Percentiles rank a stretch among this genome's conserved stretches.
phyloP scores from a whole-genome alignment of 2,888 invertebrate genomes.

The Aphodius sticticus region DNA sequence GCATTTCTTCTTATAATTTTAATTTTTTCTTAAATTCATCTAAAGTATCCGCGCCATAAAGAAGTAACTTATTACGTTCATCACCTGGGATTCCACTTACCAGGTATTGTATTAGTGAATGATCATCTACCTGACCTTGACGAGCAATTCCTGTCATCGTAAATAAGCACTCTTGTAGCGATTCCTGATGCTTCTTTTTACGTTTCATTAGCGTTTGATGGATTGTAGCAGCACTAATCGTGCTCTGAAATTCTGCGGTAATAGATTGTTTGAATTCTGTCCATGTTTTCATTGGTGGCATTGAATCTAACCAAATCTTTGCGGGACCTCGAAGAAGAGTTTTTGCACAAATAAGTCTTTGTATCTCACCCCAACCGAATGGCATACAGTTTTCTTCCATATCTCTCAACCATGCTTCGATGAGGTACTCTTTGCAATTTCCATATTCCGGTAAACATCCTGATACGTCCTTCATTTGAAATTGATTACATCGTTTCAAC shows the following conservation, averaged over 20 bases:
- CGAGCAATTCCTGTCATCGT: constrained; percentile 18
- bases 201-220: no score
- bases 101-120: neutral
- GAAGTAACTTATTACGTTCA: neutral
- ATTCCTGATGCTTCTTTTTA: neutral
- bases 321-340: neutral
- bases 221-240: no score
- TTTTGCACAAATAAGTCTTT: constrained; percentile 9
- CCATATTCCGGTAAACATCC: constrained; percentile 19
- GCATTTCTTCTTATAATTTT: constrained; percentile 16
- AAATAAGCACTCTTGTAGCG: constrained; percentile 6
- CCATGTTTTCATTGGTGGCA: constrained; percentile 14
- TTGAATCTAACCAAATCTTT: constrained; percentile 11
- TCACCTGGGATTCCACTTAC: no score
- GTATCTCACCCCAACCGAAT: neutral
- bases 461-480: constrained; percentile 6
- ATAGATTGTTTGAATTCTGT: neutral
- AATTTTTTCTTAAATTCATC: constrained; percentile 16
- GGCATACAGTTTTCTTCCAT: neutral
- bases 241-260: neutral
- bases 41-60: constrained; percentile 10
- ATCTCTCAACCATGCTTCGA: constrained; percentile 12
- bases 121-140: constrained; percentile 13
- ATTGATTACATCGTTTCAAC: neutral
- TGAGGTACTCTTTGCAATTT: neutral